These are phyloP conservation scores for Tamias sibiricus DNA, from an alignment of 2,113 vertebrate species.

Conservation along the genomic window DNA sequence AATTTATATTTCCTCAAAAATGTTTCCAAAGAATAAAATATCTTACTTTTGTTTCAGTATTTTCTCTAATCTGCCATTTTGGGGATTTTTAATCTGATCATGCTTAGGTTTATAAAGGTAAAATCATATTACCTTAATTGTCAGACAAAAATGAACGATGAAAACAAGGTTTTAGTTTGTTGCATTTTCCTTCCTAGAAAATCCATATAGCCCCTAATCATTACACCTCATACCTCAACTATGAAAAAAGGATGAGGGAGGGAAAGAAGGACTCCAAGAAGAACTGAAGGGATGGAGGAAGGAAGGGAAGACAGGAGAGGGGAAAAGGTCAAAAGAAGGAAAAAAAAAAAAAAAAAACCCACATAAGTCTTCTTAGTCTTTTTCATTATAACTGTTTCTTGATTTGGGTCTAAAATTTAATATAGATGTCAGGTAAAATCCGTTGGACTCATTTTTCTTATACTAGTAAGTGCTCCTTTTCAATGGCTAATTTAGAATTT, in stretches of 20 bases:
- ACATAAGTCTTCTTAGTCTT: slow-evolving; percentile 83
- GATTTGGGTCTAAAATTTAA: slow-evolving; percentile 83
- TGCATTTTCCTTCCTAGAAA: slow-evolving; percentile 61
- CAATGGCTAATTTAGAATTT: slow-evolving; percentile 53
- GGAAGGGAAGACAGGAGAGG: fast-evolving
- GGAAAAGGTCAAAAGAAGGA: fast-evolving
- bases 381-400: slow-evolving; percentile 81
- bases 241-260: not conserved
- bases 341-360: slow-evolving; percentile 79
- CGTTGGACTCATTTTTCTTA: slow-evolving; percentile 36
- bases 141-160: slow-evolving; percentile 77
- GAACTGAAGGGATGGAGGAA: fast-evolving
- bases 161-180: slow-evolving; percentile 79
- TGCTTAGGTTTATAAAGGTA: slow-evolving; percentile 78
- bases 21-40: not conserved
- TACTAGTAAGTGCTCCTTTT: slow-evolving; percentile 43
- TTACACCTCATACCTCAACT: slow-evolving; percentile 84
- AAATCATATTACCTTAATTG: slow-evolving; percentile 76
- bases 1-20: slow-evolving; percentile 18
- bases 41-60: slow-evolving; percentile 50
- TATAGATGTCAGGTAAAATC: slow-evolving; percentile 68
- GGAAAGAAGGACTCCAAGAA: fast-evolving
- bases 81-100: slow-evolving; percentile 58
- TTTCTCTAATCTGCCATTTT: slow-evolving; percentile 61
- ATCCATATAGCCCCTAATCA: slow-evolving; percentile 82